phyloP scores from a whole-genome alignment of 23 tunicate species.

The Phallusia fumigata region DNA sequence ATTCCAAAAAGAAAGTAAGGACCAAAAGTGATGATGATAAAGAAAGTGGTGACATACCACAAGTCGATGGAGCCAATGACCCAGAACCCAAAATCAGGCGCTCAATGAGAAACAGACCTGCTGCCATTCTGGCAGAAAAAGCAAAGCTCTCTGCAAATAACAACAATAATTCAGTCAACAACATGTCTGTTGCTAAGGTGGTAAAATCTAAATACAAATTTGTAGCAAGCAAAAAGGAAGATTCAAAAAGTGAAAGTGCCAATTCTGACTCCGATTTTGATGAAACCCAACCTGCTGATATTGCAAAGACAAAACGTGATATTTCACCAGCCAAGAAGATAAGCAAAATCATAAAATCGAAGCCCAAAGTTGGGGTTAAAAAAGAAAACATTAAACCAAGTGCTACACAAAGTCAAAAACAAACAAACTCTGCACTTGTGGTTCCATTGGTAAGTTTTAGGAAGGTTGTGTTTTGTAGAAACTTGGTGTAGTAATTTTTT shows the following conservation, averaged over 20 bases:
- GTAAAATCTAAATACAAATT: not conserved
- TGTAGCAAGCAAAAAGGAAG: not conserved
- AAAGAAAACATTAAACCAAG: not conserved
- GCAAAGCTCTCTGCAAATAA: not conserved
- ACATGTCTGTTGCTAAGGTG: not conserved
- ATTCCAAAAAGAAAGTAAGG: no score
- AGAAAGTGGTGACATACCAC: not conserved
- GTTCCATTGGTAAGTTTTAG: not conserved
- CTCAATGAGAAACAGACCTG: not conserved
- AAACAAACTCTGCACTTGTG: not conserved
- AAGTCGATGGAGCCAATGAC: conserved; percentile 2
- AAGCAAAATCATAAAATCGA: not conserved
- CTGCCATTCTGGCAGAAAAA: not conserved
- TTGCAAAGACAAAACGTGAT: not conserved
- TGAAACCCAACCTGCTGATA: no score
- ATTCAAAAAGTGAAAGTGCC: no score
- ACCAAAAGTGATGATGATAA: no score
- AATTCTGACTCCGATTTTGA: not conserved
- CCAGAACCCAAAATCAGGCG: not conserved
- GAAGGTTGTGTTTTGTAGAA: not conserved
- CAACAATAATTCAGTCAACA: not conserved
- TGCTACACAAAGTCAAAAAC: not conserved
- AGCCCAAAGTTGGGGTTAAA: not conserved
- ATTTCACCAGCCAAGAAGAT: not conserved
- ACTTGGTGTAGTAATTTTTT: no score